phyloP scores from a whole-genome alignment of 1,140 invertebrate genomes.

The Lepeophtheirus salmonis region DNA sequence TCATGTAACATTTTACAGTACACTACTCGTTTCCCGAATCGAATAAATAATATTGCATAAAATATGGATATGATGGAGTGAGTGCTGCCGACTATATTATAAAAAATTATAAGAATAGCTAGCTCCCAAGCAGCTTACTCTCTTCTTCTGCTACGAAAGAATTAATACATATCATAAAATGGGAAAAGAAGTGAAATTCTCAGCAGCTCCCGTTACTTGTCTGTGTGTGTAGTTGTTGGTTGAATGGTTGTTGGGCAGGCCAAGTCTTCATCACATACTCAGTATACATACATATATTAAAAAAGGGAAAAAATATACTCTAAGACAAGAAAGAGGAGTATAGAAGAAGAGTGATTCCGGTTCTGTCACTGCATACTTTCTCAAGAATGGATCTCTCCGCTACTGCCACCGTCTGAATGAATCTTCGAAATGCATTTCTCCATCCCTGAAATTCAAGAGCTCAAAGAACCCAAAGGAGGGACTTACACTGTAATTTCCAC shows the following conservation, averaged over 20 bases:
- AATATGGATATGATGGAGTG: too few relatives aligned
- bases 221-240: too few relatives aligned
- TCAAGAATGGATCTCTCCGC: slow-evolving; percentile 13
- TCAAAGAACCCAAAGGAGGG: slow-evolving; percentile 17
- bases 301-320: neutral
- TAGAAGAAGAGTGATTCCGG: neutral
- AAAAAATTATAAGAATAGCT: too few relatives aligned
- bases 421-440: slow-evolving; percentile 21
- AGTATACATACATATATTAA: neutral
- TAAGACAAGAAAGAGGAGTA: neutral
- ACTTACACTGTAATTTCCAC: slow-evolving; percentile 20
- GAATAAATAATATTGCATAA: too few relatives aligned
- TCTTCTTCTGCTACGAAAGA: too few relatives aligned
- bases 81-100: too few relatives aligned
- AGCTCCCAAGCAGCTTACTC: too few relatives aligned
- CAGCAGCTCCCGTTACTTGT: too few relatives aligned
- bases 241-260: neutral
- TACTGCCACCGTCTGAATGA: neutral
- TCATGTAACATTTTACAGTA: too few relatives aligned
- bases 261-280: neutral
- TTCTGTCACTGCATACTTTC: neutral
- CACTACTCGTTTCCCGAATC: too few relatives aligned
- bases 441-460: slow-evolving; percentile 21
- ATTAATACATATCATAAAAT: too few relatives aligned
- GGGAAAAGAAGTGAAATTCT: too few relatives aligned